Evolutionary conservation across 2,113 vertebrate species (phyloP).

Genomic region (Hemibagrus wyckioides): DNA sequence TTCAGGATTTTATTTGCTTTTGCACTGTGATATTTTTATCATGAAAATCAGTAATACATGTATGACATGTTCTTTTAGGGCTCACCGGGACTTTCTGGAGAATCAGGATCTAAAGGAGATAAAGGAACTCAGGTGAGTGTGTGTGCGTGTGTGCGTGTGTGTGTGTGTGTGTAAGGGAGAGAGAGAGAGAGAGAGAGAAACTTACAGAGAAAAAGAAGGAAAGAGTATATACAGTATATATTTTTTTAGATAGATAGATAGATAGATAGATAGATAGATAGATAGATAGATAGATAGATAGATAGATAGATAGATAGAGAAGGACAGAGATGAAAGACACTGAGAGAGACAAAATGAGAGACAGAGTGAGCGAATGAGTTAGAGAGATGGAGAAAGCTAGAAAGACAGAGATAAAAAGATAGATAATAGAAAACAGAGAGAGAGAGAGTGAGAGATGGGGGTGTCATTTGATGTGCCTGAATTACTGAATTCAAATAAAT

Average conservation of each 20-base stretch:
- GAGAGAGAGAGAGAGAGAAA: background rate
- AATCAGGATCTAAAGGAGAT: constrained; percentile 84
- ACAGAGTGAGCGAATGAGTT: background rate
- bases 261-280: too few relatives aligned
- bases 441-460: background rate
- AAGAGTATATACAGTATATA: too few relatives aligned
- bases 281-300: background rate
- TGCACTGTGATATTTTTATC: constrained; percentile 22
- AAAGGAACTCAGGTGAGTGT: constrained; percentile 80
- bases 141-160: background rate
- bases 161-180: background rate
- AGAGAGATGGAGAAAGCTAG: background rate
- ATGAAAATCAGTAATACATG: background rate
- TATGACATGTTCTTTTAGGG: constrained; percentile 74
- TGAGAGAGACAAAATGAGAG: too few relatives aligned
- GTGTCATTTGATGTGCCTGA: background rate
- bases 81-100: constrained; percentile 79
- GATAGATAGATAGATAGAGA: background rate
- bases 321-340: background rate
- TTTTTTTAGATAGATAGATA: too few relatives aligned
- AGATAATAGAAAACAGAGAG: background rate
- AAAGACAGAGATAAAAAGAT: background rate
- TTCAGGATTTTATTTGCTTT: background rate
- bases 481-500: background rate
- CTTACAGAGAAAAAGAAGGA: background rate